Evolutionary conservation across 2,113 vertebrate species (phyloP).

Genomic region (Mus musculus): DNA sequence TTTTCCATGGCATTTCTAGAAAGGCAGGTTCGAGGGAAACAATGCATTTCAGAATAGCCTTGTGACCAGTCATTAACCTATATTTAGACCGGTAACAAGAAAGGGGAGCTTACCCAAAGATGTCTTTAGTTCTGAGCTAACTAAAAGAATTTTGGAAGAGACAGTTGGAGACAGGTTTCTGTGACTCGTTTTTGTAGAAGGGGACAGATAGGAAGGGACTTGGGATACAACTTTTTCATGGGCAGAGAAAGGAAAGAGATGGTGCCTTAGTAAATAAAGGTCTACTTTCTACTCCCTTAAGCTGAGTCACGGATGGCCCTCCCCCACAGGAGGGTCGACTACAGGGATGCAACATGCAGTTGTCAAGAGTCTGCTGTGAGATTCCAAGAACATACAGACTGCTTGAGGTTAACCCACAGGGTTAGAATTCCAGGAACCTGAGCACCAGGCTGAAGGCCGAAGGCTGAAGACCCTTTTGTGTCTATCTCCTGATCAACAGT

Average conservation of each 20-base stretch:
- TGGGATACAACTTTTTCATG: neutral
- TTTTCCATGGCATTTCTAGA: conserved; percentile 28
- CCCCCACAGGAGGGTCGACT: neutral
- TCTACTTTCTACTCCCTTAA: neutral
- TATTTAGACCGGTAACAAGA: neutral
- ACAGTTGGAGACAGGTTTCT: neutral
- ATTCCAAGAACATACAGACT: neutral
- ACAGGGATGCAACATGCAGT: neutral
- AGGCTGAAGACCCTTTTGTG: neutral
- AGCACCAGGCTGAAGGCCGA: neutral
- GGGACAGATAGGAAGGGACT: neutral
- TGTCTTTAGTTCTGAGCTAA: conserved; percentile 8
- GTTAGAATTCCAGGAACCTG: neutral
- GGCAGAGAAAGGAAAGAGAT: neutral
- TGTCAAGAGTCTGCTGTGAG: neutral
- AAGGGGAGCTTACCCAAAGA: neutral
- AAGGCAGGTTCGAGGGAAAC: neutral
- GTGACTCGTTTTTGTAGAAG: neutral
- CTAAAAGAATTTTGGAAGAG: neutral
- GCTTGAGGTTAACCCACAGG: neutral
- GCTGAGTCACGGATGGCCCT: neutral
- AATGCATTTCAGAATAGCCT: conserved; percentile 25
- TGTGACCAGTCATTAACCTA: neutral
- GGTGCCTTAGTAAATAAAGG: neutral
- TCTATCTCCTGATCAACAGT: neutral